phyloP scores from a whole-genome alignment of 1,140 invertebrate species.

The Brachionus manjavacas region DNA sequence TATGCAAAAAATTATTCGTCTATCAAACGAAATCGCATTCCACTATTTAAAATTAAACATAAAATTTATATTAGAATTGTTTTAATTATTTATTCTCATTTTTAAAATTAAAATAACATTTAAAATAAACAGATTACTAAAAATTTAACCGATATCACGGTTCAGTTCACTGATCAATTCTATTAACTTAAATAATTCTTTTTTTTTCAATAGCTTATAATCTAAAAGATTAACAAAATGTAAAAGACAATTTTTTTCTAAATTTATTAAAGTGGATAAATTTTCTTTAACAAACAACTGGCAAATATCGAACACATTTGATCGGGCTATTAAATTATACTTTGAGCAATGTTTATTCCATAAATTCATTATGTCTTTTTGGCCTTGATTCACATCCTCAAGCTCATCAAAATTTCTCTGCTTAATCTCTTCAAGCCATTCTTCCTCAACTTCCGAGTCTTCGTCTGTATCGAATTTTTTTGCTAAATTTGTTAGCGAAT shows the following conservation, averaged over 20 bases:
- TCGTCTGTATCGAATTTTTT: background rate
- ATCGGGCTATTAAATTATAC: background rate
- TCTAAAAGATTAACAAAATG: conserved; percentile 29
- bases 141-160: background rate
- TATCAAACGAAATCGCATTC: too few relatives aligned
- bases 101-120: background rate
- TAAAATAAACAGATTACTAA: background rate
- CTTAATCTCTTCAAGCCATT: background rate
- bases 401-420: background rate
- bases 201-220: background rate
- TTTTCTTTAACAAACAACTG: background rate
- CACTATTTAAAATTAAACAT: too few relatives aligned
- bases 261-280: background rate
- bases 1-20: too few relatives aligned
- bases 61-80: too few relatives aligned
- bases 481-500: conserved; percentile 83
- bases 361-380: conserved; percentile 26
- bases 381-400: conserved; percentile 25
- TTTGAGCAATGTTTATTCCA: conserved; percentile 27
- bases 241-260: conserved; percentile 16
- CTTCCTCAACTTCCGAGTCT: background rate
- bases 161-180: background rate
- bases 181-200: conserved; percentile 1
- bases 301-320: background rate
- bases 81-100: background rate